Percentiles rank a stretch among this genome's conserved stretches.
Evolutionary conservation across 2,888 invertebrate genomes (phyloP).

Genomic region (Sarcophaga subvicina): DNA sequence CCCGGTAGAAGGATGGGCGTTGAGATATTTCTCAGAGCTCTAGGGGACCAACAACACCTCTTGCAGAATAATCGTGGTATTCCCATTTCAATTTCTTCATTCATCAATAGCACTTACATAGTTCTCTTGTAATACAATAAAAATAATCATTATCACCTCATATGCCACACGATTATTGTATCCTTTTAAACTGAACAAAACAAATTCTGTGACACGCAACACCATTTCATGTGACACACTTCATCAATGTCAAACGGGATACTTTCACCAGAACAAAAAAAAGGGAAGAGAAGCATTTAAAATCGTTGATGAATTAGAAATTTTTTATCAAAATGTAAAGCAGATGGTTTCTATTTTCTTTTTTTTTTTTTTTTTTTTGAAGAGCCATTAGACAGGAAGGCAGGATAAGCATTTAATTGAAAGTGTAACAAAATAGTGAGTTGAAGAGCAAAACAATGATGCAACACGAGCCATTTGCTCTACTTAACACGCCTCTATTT

Average conservation of each 20-base stretch:
- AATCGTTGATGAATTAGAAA: slow-evolving; percentile 39
- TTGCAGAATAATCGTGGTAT: too few species aligned
- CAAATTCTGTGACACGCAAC: background rate
- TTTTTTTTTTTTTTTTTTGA: background rate
- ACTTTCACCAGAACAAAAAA: background rate
- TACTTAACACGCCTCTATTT: slow-evolving; percentile 50
- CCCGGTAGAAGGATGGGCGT: too few species aligned
- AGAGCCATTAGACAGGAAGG: background rate
- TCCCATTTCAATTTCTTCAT: too few species aligned
- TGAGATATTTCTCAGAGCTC: too few species aligned
- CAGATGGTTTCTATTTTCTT: background rate
- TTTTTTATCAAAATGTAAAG: background rate
- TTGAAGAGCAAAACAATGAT: background rate
- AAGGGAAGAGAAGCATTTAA: slow-evolving; percentile 12
- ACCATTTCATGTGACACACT: slow-evolving; percentile 29
- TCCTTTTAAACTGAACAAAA: too few species aligned
- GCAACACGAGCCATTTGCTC: slow-evolving; percentile 44
- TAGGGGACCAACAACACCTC: too few species aligned
- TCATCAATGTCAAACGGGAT: slow-evolving; percentile 14
- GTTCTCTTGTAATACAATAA: too few species aligned
- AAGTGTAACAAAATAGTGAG: background rate
- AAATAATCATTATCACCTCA: too few species aligned
- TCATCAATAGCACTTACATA: too few species aligned
- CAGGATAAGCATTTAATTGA: background rate
- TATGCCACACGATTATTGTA: too few species aligned